Percentiles rank a stretch among this genome's conserved stretches.
Evolutionary conservation across 1,140 invertebrate species (phyloP).

Genomic region (Brachionus angularis): DNA sequence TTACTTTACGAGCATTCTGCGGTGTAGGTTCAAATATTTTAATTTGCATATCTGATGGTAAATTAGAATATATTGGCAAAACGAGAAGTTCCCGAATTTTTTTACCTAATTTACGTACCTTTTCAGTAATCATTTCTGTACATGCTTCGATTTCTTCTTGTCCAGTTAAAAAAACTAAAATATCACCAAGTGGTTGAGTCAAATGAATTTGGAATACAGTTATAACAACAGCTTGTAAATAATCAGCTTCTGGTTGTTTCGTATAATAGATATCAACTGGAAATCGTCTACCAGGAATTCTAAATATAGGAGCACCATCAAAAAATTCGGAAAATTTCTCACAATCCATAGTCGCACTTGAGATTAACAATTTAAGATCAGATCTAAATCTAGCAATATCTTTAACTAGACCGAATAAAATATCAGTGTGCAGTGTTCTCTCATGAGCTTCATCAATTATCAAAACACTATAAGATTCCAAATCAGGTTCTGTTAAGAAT

Average conservation of each 20-base stretch:
- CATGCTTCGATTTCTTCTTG: slow-evolving; percentile 92
- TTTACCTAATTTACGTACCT: slow-evolving; percentile 79
- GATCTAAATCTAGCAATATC: slow-evolving; percentile 89
- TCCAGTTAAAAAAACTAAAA: slow-evolving; percentile 93
- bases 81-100: slow-evolving; percentile 89
- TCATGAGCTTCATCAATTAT: slow-evolving; percentile 99
- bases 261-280: slow-evolving; percentile 96
- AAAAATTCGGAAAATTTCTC: slow-evolving; percentile 98
- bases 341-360: slow-evolving; percentile 93
- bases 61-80: slow-evolving; percentile 93
- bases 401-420: slow-evolving; percentile 95
- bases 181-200: slow-evolving; percentile 82
- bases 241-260: slow-evolving; percentile 96
- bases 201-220: slow-evolving; percentile 96
- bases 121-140: slow-evolving; percentile 81
- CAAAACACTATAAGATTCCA: slow-evolving; percentile 89
- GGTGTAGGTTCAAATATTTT: slow-evolving; percentile 96
- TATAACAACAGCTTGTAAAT: slow-evolving; percentile 92
- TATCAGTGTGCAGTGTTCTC: slow-evolving; percentile 92
- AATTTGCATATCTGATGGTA: slow-evolving; percentile 96
- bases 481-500: slow-evolving; percentile 92
- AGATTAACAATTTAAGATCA: slow-evolving; percentile 92
- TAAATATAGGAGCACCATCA: slow-evolving; percentile 94
- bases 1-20: slow-evolving; percentile 74
- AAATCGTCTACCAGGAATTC: slow-evolving; percentile 80